A percentile compares a stretch with the other conserved stretches of the same genome.
These are phyloP conservation scores for Eupleurogrammus muticus DNA, from an alignment of 2,797 vertebrate genomes.

Conservation along the genomic window DNA sequence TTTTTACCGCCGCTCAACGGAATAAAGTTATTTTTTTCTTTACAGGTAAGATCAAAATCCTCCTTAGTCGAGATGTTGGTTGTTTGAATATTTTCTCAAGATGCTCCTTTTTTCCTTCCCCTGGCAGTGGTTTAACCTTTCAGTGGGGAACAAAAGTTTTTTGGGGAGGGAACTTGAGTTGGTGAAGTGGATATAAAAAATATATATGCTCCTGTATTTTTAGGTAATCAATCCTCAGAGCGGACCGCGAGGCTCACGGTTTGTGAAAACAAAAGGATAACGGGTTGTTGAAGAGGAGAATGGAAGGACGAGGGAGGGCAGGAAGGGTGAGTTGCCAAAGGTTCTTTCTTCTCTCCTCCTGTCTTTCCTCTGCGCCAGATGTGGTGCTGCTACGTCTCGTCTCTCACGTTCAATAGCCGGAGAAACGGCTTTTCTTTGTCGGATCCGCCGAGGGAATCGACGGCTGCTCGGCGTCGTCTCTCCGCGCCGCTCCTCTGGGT, in stretches of 20 bases:
- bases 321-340: conserved; percentile 86
- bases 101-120: conserved; percentile 4
- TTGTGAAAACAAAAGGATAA: conserved; percentile 72
- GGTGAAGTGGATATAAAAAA: conserved; percentile 64
- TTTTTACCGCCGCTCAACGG: conserved; percentile 73
- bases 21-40: conserved; percentile 73
- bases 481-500: conserved; percentile 49
- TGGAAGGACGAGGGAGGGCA: conserved; percentile 50
- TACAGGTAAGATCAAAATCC: conserved; percentile 82
- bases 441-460: conserved; percentile 74
- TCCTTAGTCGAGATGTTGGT: conserved; percentile 11
- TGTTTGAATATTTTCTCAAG: conserved; percentile 12
- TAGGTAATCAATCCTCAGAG: conserved; percentile 77
- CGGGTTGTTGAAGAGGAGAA: conserved; percentile 67
- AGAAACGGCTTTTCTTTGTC: conserved; percentile 54
- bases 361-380: conserved; percentile 79
- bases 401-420: conserved; percentile 69
- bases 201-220: conserved; percentile 66
- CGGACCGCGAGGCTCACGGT: conserved; percentile 66
- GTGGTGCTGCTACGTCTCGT: conserved; percentile 73
- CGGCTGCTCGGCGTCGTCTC: no score
- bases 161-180: conserved; percentile 67
- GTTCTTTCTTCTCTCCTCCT: conserved; percentile 67
- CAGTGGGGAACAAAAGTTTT: conserved; percentile 75
- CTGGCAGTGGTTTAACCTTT: conserved; percentile 9